Evolutionary conservation across 2,888 invertebrate genomes (phyloP), one percentile per base, ranked within the genome.

Genomic region (Phengaris arion): DNA sequence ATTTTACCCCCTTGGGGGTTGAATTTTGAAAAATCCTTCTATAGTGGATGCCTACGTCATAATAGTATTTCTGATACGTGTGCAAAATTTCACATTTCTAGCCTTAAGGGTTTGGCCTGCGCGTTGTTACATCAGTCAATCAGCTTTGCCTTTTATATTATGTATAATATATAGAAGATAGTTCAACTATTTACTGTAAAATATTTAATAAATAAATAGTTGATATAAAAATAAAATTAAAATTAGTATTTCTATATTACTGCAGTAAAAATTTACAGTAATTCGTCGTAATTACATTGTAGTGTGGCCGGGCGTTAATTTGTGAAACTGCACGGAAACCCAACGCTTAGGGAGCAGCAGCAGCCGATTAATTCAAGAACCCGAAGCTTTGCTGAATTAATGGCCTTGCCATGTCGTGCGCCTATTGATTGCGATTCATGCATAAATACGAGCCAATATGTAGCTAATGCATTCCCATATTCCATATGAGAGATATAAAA

Each of bases 311-410:
- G 86, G 87, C 86, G 88, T 89, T 89, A 89, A 91, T 89, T 90
- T 89, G 89, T 87, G 89, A 89, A 90, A 87, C 89, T 89, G 87
- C 87, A 87, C 84, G 87, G 88, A 88, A 88, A 88, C 86, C 88
- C 84, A 85, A 86, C 85, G 87, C 86, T 89, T 89, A 87, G 85
- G 84, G 84, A 81, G 84, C 83, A 83, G 83, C 84, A 84, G 84
- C 82, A 82, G 85, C 83, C 89, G 87, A 90, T 90, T 90, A 90
- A 91, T 89, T 90, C 89, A 88, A 90, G 89, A 87, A 89, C 86
- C 86, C 86, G 85, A 85, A 85, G 86, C 86, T 87, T 86, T 83
- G 80, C 80, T 82, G 85, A 88, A 88, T 89, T 89, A 89, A 89
- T 89, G 86, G 86, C 74, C 52, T 54, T 54, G 68, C 68, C 54